Evolutionary conservation across 2,797 vertebrate species (phyloP), one percentile per base, ranked within the genome.

Genomic region (Phataginus tricuspis): DNA sequence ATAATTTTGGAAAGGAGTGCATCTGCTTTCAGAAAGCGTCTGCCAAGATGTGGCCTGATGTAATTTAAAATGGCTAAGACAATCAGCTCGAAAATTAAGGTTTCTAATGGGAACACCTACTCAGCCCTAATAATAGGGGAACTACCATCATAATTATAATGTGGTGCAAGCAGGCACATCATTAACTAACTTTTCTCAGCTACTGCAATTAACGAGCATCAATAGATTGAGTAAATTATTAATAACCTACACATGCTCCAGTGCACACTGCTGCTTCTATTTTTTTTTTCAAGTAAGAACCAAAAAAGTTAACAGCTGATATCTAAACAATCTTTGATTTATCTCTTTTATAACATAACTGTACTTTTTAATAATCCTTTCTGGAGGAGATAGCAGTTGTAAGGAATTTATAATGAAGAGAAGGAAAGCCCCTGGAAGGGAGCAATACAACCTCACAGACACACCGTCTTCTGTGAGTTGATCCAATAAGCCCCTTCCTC

Each of bases 101-200:
- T 97, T 98, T 97, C 97, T 97, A 97, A 98, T 97, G 96, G 98
- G 80, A 97, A 98, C 96, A 97, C 97, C 97, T 97, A 97, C 98
- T 98, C 97, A 97, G 93, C 90, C 96, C 98, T 98, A 97, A 98
- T 98, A 98, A 98, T 98, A 98, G 98, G 98, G 97, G 97, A 96
- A 96, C 97, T 96, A 97, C 95, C 80, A 94, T 97, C 96, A 91
- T 97, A 98, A 98, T 98, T 98, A 97, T 77, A 96, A 96, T 94
- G 96, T 96, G 94, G 96, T 88, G 85, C 90, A 94, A 97, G 96
- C 96, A 97, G 97, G 96, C 96, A 96, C 97, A 97, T 97, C 96
- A 97, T 98, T 98, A 98, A 98, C 96, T 98, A 98, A 97, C 97
- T 98, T 98, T 97, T 96, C 97, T 97, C 96, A 96, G 97, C 95